A percentile compares a stretch with the other conserved stretches of the same genome.
These are phyloP conservation scores for Tachycineta bicolor DNA, from an alignment of 2,113 vertebrate species.

Conservation along the genomic window DNA sequence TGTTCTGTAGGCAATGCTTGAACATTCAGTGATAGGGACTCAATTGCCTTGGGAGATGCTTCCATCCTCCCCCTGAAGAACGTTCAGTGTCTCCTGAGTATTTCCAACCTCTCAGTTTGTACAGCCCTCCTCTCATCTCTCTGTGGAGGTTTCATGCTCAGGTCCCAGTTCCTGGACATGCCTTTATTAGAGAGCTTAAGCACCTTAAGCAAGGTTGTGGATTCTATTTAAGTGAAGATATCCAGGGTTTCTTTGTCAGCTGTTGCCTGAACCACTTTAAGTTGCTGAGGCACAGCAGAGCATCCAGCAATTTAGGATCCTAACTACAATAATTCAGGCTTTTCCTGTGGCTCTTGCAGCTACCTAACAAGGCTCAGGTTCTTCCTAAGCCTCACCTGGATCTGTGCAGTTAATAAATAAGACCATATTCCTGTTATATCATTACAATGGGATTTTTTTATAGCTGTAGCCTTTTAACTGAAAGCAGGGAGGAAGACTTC, in stretches of 20 bases:
- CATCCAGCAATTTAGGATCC: background rate
- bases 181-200: background rate
- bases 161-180: background rate
- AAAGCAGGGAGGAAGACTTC: background rate
- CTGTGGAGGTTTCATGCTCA: background rate
- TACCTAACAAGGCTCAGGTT: background rate
- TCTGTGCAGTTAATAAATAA: background rate
- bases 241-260: background rate
- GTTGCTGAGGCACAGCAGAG: background rate
- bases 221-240: background rate
- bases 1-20: background rate
- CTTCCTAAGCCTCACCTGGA: background rate
- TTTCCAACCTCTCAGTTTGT: background rate
- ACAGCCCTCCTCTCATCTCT: fast-evolving
- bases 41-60: background rate
- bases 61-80: background rate
- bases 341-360: background rate
- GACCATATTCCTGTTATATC: background rate
- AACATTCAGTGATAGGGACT: fast-evolving
- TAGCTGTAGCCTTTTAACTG: background rate
- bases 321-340: background rate
- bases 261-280: background rate
- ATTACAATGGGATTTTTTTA: background rate
- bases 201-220: background rate
- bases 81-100: background rate